Evolutionary conservation across 2,888 invertebrate genomes (phyloP).

Genomic region (Drosophila helvetica): DNA sequence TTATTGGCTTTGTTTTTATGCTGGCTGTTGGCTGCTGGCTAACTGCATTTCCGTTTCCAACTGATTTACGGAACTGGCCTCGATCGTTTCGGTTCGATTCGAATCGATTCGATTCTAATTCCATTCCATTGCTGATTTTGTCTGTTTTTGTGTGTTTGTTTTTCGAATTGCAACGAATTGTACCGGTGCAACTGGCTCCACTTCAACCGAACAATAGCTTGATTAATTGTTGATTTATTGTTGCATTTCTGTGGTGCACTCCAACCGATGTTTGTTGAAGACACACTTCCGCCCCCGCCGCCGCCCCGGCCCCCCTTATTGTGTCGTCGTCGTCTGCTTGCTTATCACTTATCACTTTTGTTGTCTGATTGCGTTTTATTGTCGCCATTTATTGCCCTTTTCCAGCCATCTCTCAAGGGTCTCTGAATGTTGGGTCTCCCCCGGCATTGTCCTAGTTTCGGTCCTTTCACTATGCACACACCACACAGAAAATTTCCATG

Average conservation of each 20-base stretch:
- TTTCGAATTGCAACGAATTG: conserved; percentile 33
- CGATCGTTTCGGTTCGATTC: conserved; percentile 33
- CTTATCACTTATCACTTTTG: conserved; percentile 48
- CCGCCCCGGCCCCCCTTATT: neutral
- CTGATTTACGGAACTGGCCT: conserved; percentile 76
- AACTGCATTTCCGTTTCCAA: conserved; percentile 69
- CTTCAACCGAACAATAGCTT: conserved; percentile 42
- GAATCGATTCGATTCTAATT: conserved; percentile 16
- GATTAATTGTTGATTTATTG: conserved; percentile 44
- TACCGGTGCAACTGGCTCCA: conserved; percentile 34
- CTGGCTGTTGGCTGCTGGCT: conserved; percentile 47
- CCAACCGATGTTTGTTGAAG: conserved; percentile 36
- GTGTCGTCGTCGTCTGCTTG: neutral
- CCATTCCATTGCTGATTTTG: conserved; percentile 21
- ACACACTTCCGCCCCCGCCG: conserved; percentile 1
- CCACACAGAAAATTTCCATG: conserved; percentile 61
- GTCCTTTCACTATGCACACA: conserved; percentile 12
- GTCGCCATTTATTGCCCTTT: conserved; percentile 23
- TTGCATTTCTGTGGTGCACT: conserved; percentile 9
- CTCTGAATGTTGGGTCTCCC: conserved; percentile 7
- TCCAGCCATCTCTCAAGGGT: conserved; percentile 17
- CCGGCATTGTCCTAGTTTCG: conserved; percentile 71
- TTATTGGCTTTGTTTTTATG: conserved; percentile 61
- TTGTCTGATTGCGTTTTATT: conserved; percentile 38
- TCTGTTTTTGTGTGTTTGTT: conserved; percentile 17